phyloP scores from a whole-genome alignment of 1,140 invertebrate genomes.

The Cepaea nemoralis region DNA sequence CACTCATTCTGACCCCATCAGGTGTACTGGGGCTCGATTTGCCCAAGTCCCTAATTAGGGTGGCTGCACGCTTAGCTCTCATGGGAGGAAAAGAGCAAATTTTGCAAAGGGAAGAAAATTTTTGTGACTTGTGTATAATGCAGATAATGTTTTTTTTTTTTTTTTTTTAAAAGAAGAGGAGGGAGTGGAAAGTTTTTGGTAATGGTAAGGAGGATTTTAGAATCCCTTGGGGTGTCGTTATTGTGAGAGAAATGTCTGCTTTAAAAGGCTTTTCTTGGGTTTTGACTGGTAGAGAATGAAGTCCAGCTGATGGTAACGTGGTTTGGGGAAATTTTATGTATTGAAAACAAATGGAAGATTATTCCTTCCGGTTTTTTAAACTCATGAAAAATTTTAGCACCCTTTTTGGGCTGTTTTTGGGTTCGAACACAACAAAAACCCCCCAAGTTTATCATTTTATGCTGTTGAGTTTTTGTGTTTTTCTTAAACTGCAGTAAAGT shows the following conservation, averaged over 20 bases:
- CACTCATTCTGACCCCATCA: conserved; percentile 43
- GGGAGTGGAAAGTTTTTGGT: no score
- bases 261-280: conserved; percentile 20
- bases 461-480: no score
- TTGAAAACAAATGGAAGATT: conserved; percentile 22
- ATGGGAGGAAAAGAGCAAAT: no score
- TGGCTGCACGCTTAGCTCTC: conserved; percentile 26
- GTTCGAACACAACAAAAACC: no score
- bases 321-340: background rate
- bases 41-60: conserved; percentile 42
- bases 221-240: background rate
- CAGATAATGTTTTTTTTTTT: no score
- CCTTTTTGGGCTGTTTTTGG: no score
- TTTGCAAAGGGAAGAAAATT: no score
- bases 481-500: no score
- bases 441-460: no score
- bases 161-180: no score
- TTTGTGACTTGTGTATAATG: no score
- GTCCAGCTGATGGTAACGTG: background rate
- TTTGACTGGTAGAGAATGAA: background rate
- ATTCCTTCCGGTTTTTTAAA: background rate
- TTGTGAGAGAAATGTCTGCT: conserved; percentile 6
- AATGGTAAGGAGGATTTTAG: background rate
- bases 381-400: conserved; percentile 6
- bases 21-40: conserved; percentile 36